Evolutionary conservation across 2,888 invertebrate species (phyloP).

Genomic region (Melieria crassipennis): DNA sequence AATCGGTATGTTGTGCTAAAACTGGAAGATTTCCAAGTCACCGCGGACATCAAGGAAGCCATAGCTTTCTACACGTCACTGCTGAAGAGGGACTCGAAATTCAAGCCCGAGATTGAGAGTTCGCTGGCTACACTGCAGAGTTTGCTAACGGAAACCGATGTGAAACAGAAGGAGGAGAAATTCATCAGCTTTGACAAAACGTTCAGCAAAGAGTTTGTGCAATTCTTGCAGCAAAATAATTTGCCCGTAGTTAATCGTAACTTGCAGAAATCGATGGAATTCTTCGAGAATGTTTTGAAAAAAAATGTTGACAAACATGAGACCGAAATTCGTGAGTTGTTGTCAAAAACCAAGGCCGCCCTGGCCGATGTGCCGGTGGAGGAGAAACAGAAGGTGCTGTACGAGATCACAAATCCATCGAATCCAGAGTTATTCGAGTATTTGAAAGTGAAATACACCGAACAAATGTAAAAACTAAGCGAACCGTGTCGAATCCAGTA

Average conservation of each 20-base stretch:
- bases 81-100: constrained; percentile 25
- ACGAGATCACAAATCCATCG: constrained; percentile 48
- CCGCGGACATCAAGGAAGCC: constrained; percentile 47
- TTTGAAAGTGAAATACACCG: constrained; percentile 50
- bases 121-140: constrained; percentile 44
- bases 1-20: constrained; percentile 47
- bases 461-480: constrained; percentile 30
- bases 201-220: constrained; percentile 47
- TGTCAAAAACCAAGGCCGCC: constrained; percentile 47
- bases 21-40: constrained; percentile 46
- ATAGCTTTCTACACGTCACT: constrained; percentile 50
- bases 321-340: constrained; percentile 48
- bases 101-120: constrained; percentile 48
- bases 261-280: constrained; percentile 47
- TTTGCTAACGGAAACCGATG: constrained; percentile 43
- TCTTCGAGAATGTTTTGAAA: constrained; percentile 48
- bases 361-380: constrained; percentile 46
- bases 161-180: constrained; percentile 45
- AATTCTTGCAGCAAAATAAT: constrained; percentile 46
- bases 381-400: constrained; percentile 49
- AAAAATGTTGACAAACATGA: constrained; percentile 41
- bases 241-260: constrained; percentile 47
- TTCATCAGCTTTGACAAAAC: constrained; percentile 46
- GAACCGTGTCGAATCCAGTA: too few relatives aligned
- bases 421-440: constrained; percentile 47